Percentiles rank a stretch among this genome's conserved stretches.
phyloP scores from a whole-genome alignment of 2,797 vertebrate genomes.

The Artibeus jamaicensis region DNA sequence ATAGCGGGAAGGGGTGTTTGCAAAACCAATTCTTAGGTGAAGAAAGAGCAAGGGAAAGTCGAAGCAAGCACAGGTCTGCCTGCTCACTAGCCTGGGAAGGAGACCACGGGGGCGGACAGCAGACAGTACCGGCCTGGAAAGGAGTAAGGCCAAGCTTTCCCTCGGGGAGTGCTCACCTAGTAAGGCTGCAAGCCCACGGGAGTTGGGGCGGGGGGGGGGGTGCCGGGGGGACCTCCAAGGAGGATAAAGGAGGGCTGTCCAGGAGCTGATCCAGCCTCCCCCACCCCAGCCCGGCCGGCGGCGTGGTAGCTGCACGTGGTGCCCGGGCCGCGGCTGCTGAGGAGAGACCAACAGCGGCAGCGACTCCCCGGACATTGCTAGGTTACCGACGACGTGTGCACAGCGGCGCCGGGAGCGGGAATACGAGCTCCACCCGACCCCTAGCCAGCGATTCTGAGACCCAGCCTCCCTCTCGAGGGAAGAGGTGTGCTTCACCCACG shows the following conservation, averaged over 20 bases:
- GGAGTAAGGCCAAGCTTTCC: neutral
- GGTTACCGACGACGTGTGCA: constrained; percentile 61
- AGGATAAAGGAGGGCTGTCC: constrained; percentile 39
- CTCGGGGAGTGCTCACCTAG: neutral
- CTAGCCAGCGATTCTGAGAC: neutral
- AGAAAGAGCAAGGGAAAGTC: neutral
- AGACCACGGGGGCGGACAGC: neutral
- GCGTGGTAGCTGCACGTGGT: constrained; percentile 66
- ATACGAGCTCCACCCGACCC: constrained; percentile 4
- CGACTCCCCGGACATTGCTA: constrained; percentile 66
- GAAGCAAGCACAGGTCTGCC: constrained; percentile 21
- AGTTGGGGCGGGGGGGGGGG: neutral
- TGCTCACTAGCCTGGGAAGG: neutral
- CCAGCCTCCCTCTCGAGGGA: neutral
- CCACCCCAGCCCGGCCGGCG: neutral
- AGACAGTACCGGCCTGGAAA: neutral
- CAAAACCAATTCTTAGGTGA: constrained; percentile 44
- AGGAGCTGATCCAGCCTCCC: constrained; percentile 60
- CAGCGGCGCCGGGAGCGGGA: constrained; percentile 33
- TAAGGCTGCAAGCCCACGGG: constrained; percentile 26
- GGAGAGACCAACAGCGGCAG: constrained; percentile 60
- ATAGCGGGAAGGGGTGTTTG: neutral
- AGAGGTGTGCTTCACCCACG: neutral
- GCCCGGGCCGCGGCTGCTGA: neutral
- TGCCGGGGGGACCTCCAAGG: neutral